These are phyloP conservation scores for Spatulosminthurus flaviceps DNA, from an alignment of 2,888 invertebrate species.

Conservation along the genomic window DNA sequence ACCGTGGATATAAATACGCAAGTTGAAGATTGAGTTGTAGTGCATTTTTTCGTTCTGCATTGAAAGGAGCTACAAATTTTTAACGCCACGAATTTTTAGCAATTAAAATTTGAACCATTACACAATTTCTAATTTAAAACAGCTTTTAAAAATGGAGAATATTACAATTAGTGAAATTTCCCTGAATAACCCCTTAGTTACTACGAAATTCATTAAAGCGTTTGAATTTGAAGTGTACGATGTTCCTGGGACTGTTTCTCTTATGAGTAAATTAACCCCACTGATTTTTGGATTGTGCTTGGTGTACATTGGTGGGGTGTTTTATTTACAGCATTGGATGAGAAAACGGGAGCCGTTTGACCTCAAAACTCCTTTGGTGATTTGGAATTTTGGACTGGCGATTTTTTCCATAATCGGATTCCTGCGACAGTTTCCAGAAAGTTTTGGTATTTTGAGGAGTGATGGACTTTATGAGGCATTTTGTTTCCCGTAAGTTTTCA, in stretches of 20 bases:
- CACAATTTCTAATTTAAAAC: no score
- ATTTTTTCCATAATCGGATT: conserved; percentile 26
- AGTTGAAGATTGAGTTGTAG: no score
- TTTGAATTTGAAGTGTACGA: conserved; percentile 42
- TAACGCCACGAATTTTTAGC: no score
- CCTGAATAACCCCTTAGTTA: no score
- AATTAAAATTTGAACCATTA: no score
- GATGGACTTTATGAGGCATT: neutral
- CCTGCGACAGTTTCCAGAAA: neutral
- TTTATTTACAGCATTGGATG: conserved; percentile 70
- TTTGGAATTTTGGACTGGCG: neutral
- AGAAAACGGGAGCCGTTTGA: conserved; percentile 68
- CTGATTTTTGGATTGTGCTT: conserved; percentile 58
- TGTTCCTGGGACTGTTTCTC: neutral
- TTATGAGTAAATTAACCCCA: conserved; percentile 20
- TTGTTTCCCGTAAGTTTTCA: neutral
- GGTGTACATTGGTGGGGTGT: conserved; percentile 69
- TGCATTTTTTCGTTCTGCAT: no score
- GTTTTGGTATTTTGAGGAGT: no score
- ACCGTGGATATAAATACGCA: no score
- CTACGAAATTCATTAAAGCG: no score
- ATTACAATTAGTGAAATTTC: no score
- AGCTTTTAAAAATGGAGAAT: no score
- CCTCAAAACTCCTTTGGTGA: conserved; percentile 65
- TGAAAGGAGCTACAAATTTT: no score